Base-by-base conservation (phyloP, 2,888 invertebrate species). In the Blastobasis adustella region DNA sequence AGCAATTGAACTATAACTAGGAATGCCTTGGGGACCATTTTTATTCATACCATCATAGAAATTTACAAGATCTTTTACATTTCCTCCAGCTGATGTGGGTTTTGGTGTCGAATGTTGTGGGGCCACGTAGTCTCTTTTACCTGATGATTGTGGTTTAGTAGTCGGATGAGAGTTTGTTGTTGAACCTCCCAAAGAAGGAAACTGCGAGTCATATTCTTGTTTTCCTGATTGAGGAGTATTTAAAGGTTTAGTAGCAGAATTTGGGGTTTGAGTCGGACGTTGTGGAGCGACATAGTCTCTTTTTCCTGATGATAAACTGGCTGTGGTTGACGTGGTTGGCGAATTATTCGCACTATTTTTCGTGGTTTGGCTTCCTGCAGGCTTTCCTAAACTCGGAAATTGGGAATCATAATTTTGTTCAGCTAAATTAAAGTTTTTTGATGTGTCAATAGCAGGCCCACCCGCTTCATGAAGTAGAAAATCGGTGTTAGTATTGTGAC, bases 391-490 rank as follows among this genome's bases (percentile, higher is more conserved):
- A 40, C 7, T 9, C 9, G 40, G 40, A 9, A 40, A 40, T 40
- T 40, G 40, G 6, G 6, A 6, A 6, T 8, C 7, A 40, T 40
- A 40, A 40, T 40, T 9, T 40, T 40, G 7, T 40, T 40, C 7
- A 40, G 40, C 9, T 40, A 8, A 9, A 42, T 42, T 5, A 42
- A 42, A n/a, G 42, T 10, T 42, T 42, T 9, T 42, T 42, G 42
- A 42, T 42, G 42, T 5, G 42, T 5, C 38, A 10, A 23, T 45
- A 38, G 40, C 10, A 46, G 64, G 58, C 6, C 57, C 61, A 44
- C 78, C 78, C 46, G 73, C 71, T 75, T 88, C 87, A 48, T 87
- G 87, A 38, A 75, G 56, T 62, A 88, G 69, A 54, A 88, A 88
- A 55, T 88, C 87, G 5, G 70, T 72, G 57, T 74, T 83, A 5